A percentile compares a stretch with the other conserved stretches of the same genome.
phyloP scores from a whole-genome alignment of 2,113 vertebrate genomes.

The Neopipo cinnamomea region DNA sequence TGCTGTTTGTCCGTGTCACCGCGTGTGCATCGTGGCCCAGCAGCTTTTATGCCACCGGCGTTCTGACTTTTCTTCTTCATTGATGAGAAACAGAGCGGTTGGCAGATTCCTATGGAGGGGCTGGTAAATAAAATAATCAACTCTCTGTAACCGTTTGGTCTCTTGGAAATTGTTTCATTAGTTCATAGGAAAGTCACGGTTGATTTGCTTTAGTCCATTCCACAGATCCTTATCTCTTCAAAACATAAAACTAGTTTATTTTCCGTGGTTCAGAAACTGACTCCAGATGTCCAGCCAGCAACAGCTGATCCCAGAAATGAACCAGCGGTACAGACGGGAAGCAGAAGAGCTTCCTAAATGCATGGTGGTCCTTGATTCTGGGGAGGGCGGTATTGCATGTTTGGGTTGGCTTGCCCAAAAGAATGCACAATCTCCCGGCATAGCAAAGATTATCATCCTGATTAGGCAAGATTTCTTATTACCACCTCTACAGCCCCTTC shows the following conservation, averaged over 20 bases:
- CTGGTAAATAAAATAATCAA: neutral
- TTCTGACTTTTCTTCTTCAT: constrained; percentile 24
- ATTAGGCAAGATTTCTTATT: constrained; percentile 42
- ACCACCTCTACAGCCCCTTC: neutral
- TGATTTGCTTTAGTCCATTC: constrained; percentile 10
- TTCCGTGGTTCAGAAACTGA: neutral
- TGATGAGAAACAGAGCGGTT: constrained; percentile 6
- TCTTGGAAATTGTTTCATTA: constrained; percentile 35
- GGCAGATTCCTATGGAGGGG: neutral
- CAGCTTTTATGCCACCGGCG: neutral
- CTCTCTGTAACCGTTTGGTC: neutral
- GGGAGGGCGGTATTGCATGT: neutral
- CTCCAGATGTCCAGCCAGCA: neutral
- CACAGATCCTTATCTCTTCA: constrained; percentile 40
- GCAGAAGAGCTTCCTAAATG: neutral
- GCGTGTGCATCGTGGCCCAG: neutral
- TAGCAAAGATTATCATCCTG: neutral
- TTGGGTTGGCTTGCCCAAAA: constrained; percentile 26
- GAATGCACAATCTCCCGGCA: neutral
- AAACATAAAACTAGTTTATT: constrained; percentile 23
- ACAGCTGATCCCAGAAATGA: neutral
- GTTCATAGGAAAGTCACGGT: neutral
- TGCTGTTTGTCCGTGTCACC: constrained; percentile 19
- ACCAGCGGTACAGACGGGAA: rapidly evolving
- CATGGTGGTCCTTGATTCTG: neutral